Evolutionary conservation across 2,797 vertebrate genomes (phyloP), one percentile per base, ranked within the genome.

Genomic region (Fistularia tabacaria): DNA sequence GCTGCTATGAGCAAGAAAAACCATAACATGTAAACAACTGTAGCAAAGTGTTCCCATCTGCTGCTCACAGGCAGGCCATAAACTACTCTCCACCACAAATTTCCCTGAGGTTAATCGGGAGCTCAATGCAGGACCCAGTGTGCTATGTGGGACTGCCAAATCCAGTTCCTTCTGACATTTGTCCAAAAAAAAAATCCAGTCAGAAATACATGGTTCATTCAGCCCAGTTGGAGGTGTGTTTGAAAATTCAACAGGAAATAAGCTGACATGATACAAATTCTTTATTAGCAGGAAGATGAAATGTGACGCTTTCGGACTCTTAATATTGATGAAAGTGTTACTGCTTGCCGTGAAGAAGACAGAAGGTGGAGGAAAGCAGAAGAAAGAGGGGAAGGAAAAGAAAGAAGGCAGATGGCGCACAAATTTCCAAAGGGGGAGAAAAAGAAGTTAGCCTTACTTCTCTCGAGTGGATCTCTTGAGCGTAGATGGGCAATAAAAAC

Each of bases 401-500:
- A 62, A 0, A 0, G 9, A 14, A 12, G 11, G 39, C 8, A 53
- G 10, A 47, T 9, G 6, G 36, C 45, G 44, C 55, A 44, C 48
- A 47, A 64, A 64, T 52, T 47, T 66, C 15, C 44, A 6, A 59
- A 56, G 46, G 67, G 37, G 38, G 25, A 51, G 13, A 12, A 25
- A 25, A 13, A 51, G 10, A 41, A 38, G 14, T 49, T 66, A 47
- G 46, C 51, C 90, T 84, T 89, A 99, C 97, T 88, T 91, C 86
- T 92, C 97, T 93, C 40, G 96, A 98, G 87, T 91, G 90, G 77
- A 99, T 93, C 90, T 96, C 94, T 86, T 95, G 83, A 78, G 93
- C 94, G 56, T 98, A 97, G 60, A 99, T 70, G 0, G 97, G 95
- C 59, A 93, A 90, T 39, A 98, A 92, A 75, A 98, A 98, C 79